Evolutionary conservation across 53 echinoderm and acorn worm species (phyloP), one percentile per base, ranked within the genome.

Genomic region (Actinopyga echinites): DNA sequence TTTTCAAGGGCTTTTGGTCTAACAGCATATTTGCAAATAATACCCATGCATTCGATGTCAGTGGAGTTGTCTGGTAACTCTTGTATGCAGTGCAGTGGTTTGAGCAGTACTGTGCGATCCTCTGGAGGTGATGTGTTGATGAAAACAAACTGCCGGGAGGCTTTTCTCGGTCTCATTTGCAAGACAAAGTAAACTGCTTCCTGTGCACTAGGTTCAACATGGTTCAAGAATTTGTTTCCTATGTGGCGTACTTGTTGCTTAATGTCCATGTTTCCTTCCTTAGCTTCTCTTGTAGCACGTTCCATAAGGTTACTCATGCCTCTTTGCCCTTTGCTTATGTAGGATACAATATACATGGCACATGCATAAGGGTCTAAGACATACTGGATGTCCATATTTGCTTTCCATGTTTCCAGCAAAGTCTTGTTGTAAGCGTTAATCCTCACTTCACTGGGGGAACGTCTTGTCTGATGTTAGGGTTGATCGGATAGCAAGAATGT

Each of bases 301-400:
- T 36, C n/a, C 34, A 90, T 37, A 30, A 90, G 60, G 19, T 65
- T 35, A 23, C 87, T 79, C 91, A 87, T 87, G 9, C 83, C 91
- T 83, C 67, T 74, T 69, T 90, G 69, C 21, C 83, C 74, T 78
- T 87, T 90, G n/a, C 65, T 64, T 33, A 90, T 78, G 61, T 90
- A 90, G 30, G 38, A 64, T 7, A 90, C 80, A 23, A 90, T 78
- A 24, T 90, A 90, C 36, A 64, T 56, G 32, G 62, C 49, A 83
- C 91, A 90, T 28, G 91, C 87, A 79, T 83, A 90, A 11, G 83
- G 57, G 77, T 87, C 79, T 32, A 61, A 53, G 3, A 90, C 82
- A 81, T 61, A 89, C 23, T 44, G 75, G n/a, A 75, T 80, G 34
- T 89, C 89, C 37, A 64, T 64, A 37, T 90, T 90, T 5, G 91